Base-by-base conservation (phyloP, 2,113 vertebrate species). In the Thomomys bottae region DNA sequence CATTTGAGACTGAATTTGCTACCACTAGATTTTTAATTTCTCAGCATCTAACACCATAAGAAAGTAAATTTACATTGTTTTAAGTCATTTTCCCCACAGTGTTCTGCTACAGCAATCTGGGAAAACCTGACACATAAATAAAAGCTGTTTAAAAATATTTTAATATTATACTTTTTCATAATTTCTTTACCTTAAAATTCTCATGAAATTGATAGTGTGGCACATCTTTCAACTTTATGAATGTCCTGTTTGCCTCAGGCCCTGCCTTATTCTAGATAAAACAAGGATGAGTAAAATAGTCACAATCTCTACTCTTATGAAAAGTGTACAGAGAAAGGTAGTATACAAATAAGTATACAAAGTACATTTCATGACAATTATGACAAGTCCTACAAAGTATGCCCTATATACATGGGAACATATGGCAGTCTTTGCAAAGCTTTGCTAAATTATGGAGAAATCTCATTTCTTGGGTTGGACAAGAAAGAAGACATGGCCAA, bases 61-160 rank as follows among this genome's bases (percentile, higher is more conserved):
- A 80, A 92, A 73, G 84, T 49, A 77, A 76, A 77, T 38, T 59
- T 61, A 63, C 81, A 30, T 82, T 81, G n/a, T 67, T 61, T 93
- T 79, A 88, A 66, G 9, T 40, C 61, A 87, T 23, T 5, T 8
- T 45, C 30, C 42, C 7, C 26, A 32, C 57, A 49, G 26, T 49
- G 36, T 79, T 92, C 81, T 77, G 21, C 34, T 49, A 80, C 18
- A 75, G 42, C n/a, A 83, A 9, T 20, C 75, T 71, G 49, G 84
- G 70, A 57, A 28, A 2, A 67, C n/a, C 30, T 75, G 36, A 67
- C 1, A 95, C 21, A 87, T 0, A 68, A 8, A 26, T 63, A 71
- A 6, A 71, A 89, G 93, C 38, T 88, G 1, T 78, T 77, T 85
- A 30, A 95, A 84, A 45, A 67, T 63, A 76, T 38, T 26, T 82